These are phyloP conservation scores for Tupaia chinensis DNA, from an alignment of 2,113 vertebrate species.

Conservation along the genomic window DNA sequence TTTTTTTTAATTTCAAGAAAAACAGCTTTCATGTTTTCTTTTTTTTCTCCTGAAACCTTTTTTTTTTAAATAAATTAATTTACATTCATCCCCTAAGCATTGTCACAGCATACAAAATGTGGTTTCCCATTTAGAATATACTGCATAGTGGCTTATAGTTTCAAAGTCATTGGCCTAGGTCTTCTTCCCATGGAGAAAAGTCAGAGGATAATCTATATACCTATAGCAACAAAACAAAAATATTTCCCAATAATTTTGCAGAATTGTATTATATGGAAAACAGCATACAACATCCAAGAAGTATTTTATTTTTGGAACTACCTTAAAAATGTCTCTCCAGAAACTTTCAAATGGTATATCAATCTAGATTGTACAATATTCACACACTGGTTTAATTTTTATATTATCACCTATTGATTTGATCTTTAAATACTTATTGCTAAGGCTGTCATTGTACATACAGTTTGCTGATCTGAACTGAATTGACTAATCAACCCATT, in stretches of 20 bases:
- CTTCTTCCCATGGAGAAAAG: slow-evolving; percentile 3
- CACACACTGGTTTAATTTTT: background rate
- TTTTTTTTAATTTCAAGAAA: too few species aligned
- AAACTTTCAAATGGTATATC: background rate
- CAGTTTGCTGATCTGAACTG: background rate
- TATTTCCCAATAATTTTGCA: background rate
- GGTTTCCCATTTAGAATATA: too few species aligned
- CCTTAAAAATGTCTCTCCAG: background rate
- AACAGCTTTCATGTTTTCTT: too few species aligned
- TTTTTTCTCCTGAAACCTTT: too few species aligned
- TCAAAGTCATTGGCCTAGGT: slow-evolving; percentile 47
- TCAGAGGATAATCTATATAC: background rate
- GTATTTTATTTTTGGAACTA: background rate
- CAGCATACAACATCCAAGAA: background rate
- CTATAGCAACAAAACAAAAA: slow-evolving; percentile 37
- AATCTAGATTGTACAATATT: background rate
- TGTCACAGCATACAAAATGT: too few species aligned
- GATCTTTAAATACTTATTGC: background rate
- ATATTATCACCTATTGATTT: slow-evolving; percentile 5
- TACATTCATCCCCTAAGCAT: too few species aligned
- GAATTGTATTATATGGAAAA: slow-evolving; percentile 19
- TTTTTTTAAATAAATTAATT: too few species aligned
- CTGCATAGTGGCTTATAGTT: background rate
- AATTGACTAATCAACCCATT: background rate
- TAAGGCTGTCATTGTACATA: background rate